Base-by-base conservation (phyloP, 2,797 vertebrate species). In the Phrynocephalus forsythii region DNA sequence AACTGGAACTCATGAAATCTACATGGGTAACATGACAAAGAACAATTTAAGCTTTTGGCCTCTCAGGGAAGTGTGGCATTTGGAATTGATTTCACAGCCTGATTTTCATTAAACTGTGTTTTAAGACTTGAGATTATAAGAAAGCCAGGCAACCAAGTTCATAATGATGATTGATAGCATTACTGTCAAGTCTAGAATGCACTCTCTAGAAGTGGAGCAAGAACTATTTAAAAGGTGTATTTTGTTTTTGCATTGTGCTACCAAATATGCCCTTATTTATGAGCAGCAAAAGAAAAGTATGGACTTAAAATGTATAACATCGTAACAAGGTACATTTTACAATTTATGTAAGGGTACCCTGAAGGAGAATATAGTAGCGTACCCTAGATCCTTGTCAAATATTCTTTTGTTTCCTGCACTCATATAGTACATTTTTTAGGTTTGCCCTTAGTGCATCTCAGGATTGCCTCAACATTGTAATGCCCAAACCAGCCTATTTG, bases 61-160 rank as follows among this genome's bases (percentile, higher is more conserved):
- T 94, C 94, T 92, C 82, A 84, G 79, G 91, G 94, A 94, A 90
- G 94, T 91, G 93, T 92, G 92, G 93, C 88, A 88, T 95, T 96
- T 91, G 91, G 95, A 90, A 92, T 82, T 93, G 60, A 87, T 95
- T 94, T 96, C 92, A 85, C 90, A 94, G 92, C 92, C 95, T 92
- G 79, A 95, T 94, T 96, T 97, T 96, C 95, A 96, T 97, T 97
- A 96, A 96, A 95, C 90, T 79, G 52, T 80, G 90, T 96, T 96
- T 95, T 94, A 92, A 93, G 92, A 92, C 90, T 90, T 22, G 63
- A 90, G 91, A 87, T 95, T 94, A 93, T 90, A 93, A 96, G 95
- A 95, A 96, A 56, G 90, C 82, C 66, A 24, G 85, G 91, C 93
- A 89, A 85, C 93, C 91, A 93, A 90, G 92, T 96, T 94, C 88